Conservation (phyloP, 2,888 invertebrate genomes). For the Hecatera dysodea region DNA sequence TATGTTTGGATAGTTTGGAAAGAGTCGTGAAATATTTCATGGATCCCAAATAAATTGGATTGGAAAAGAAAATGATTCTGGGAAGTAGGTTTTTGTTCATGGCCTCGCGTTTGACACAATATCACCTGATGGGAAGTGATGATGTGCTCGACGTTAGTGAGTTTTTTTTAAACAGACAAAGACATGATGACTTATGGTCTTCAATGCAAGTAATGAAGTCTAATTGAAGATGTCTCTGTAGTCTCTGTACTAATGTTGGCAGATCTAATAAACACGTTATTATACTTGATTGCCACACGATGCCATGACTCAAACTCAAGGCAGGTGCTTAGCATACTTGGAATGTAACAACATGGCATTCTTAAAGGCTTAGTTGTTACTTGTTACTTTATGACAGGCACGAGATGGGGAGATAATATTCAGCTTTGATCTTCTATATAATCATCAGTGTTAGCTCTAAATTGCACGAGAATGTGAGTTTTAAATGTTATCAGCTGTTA, state of each 20-base stretch:
- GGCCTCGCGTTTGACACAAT: too few relatives aligned
- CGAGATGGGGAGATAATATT: conserved; percentile 29
- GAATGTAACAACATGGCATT: conserved; percentile 51
- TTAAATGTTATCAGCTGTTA: background rate
- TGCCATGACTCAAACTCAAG: conserved; percentile 52
- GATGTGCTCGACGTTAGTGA: background rate
- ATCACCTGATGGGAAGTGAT: too few relatives aligned
- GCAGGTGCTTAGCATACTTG: conserved; percentile 60
- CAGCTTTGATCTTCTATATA: conserved; percentile 39
- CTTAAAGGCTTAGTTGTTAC: conserved; percentile 34
- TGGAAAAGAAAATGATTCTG: background rate
- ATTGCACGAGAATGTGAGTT: background rate
- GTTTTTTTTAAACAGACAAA: background rate
- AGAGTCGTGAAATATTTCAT: background rate
- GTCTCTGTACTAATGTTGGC: conserved; percentile 15
- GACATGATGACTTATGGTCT: background rate
- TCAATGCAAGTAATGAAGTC: conserved; percentile 5
- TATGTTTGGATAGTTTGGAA: background rate
- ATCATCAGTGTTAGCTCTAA: conserved; percentile 12
- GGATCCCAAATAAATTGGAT: background rate
- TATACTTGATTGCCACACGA: conserved; percentile 34
- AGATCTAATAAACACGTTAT: conserved; percentile 51
- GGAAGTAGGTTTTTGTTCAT: too few relatives aligned
- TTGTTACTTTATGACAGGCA: conserved; percentile 22
- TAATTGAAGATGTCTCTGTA: conserved; percentile 30